Base-by-base conservation (phyloP, 1,140 invertebrate species). In the Lasioglossum baleicum region DNA sequence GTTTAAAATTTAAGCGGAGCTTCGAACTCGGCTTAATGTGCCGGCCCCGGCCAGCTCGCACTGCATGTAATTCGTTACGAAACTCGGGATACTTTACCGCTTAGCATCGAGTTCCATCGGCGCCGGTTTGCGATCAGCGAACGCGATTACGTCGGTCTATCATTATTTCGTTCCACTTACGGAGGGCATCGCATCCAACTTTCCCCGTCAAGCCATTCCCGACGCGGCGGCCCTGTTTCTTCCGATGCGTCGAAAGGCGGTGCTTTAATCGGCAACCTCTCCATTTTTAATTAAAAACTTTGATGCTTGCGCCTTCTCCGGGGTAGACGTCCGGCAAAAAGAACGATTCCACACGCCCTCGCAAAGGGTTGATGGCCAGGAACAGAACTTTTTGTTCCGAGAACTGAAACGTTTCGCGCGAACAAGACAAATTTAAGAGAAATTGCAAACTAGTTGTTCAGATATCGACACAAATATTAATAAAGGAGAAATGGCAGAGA, bases 1-100 rank as follows among this genome's bases (percentile, higher is more conserved):
- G 70, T 86, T 86, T 83, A 83, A 86, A 86, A 86, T 85, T 86
- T 83, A 83, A 80, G 61, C 74, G 61, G 40, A 74, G 76, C 76
- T 73, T 81, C 67, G 65, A 86, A 83, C 76, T 75, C 63, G 68
- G 69, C 81, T 83, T 83, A 83, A 51, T 48, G 60, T n/a, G 42
- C 61, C 53, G 17, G 31, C 8, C 22, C 58, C 35, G 72, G 51
- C 15, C 44, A 13, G 51, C 51, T 15, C 51, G 51, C 3, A 53
- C 22, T 70, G 63, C 69, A 35, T 64, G 79, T 81, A 82, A 86
- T 82, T 82, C 81, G 51, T 53, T 75, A 63, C n/a, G 20, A 48
- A 69, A 42, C 65, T 77, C 44, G 20, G 22, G 69, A 40, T 65
- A 68, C 75, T 78, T 85, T 75, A 70, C 83, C 72, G 51, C 68